phyloP scores from a whole-genome alignment of 2,797 vertebrate genomes.

The Xenentodon cancila region DNA sequence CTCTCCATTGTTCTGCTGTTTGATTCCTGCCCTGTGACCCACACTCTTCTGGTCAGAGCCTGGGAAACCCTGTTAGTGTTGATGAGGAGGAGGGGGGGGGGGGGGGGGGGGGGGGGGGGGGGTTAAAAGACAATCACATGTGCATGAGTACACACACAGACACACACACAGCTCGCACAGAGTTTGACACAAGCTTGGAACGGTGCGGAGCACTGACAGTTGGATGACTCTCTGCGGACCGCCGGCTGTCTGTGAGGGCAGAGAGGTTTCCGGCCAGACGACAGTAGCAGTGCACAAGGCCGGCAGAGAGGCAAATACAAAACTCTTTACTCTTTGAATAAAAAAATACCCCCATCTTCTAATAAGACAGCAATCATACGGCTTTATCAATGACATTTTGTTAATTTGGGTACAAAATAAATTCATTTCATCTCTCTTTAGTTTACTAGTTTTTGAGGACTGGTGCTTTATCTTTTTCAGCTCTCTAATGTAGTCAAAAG shows the following conservation, averaged over 20 bases:
- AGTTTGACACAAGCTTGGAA: slow-evolving; percentile 38
- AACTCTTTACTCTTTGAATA: slow-evolving; percentile 49
- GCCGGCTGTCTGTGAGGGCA: slow-evolving; percentile 65
- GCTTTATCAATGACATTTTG: not conserved
- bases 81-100: too few relatives aligned
- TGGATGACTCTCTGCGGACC: slow-evolving; percentile 77
- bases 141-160: slow-evolving; percentile 32
- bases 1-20: slow-evolving; percentile 82
- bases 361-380: not conserved
- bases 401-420: not conserved
- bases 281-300: slow-evolving; percentile 60
- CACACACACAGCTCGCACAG: slow-evolving; percentile 32
- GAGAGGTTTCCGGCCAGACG: slow-evolving; percentile 75
- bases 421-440: too few relatives aligned
- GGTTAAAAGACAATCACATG: slow-evolving; percentile 61
- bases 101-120: slow-evolving; percentile 5
- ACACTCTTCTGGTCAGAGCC: slow-evolving; percentile 74
- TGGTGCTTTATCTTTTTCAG: slow-evolving; percentile 15
- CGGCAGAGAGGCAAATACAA: slow-evolving; percentile 58
- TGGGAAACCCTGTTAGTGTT: slow-evolving; percentile 82
- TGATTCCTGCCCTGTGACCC: slow-evolving; percentile 79
- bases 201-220: slow-evolving; percentile 72
- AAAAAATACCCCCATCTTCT: slow-evolving; percentile 10
- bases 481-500: slow-evolving; percentile 5
- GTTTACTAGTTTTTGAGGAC: too few relatives aligned